These are phyloP conservation scores for Camponotus fellah DNA, from an alignment of 2,888 invertebrate species.

Conservation along the genomic window DNA sequence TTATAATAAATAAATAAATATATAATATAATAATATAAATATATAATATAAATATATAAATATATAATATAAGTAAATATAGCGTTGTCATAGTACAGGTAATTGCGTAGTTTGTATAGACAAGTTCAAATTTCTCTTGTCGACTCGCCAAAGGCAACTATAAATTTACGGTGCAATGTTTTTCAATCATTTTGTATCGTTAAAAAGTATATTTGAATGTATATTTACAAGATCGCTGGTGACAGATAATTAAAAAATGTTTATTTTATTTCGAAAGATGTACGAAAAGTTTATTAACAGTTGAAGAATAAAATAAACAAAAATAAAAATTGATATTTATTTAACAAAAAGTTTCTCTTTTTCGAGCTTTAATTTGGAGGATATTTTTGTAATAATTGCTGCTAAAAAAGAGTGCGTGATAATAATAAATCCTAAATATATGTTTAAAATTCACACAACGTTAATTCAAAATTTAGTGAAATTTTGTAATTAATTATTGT, in stretches of 20 bases:
- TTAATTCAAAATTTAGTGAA: not conserved
- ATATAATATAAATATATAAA: no score
- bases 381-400: not conserved
- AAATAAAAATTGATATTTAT: not conserved
- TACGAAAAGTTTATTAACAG: not conserved
- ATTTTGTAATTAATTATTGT: conserved; percentile 11
- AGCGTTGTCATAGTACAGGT: conserved; percentile 18
- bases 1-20: no score
- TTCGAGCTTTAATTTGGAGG: not conserved
- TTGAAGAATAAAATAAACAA: not conserved
- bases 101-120: conserved; percentile 66
- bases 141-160: not conserved
- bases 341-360: not conserved
- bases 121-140: conserved; percentile 18
- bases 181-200: not conserved
- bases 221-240: not conserved
- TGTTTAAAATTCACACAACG: not conserved
- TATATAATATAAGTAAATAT: no score
- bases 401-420: not conserved
- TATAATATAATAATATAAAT: no score
- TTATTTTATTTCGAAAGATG: not conserved
- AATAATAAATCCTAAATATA: not conserved
- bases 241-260: not conserved
- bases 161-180: conserved; percentile 14
- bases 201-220: not conserved